Conservation (phyloP, 1,140 invertebrate species). For the Apis mellifera region DNA sequence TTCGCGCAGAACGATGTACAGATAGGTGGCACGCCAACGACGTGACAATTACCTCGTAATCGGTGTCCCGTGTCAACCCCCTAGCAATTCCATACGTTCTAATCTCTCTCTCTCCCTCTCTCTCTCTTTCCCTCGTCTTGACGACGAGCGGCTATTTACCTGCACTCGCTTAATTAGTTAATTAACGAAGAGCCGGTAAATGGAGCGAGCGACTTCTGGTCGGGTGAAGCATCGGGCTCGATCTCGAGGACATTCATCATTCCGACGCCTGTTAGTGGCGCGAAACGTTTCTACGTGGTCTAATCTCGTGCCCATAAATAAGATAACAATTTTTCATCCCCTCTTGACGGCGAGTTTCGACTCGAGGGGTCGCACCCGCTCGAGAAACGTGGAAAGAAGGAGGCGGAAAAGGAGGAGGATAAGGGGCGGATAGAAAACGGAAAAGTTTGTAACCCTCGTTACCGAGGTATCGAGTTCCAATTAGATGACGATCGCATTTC, state of each 20-base stretch:
- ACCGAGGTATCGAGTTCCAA: conserved; percentile 78
- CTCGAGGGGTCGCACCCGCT: conserved; percentile 53
- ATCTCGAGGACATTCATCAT: conserved; percentile 68
- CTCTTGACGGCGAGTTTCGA: conserved; percentile 27
- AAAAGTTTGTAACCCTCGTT: conserved; percentile 78
- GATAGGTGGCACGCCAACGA: conserved; percentile 5
- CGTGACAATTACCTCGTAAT: conserved; percentile 40
- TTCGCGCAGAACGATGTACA: conserved; percentile 9
- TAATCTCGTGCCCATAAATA: conserved; percentile 76
- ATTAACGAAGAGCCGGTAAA: conserved; percentile 51
- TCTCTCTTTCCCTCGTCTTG: conserved; percentile 8
- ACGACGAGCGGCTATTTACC: conserved; percentile 3
- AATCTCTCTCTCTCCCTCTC: not conserved
- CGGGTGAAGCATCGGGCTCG: conserved; percentile 8
- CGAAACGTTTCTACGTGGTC: conserved; percentile 58
- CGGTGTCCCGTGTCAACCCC: conserved; percentile 32
- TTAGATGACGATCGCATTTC: conserved; percentile 79
- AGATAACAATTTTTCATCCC: conserved; percentile 78
- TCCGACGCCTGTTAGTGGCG: conserved; percentile 68
- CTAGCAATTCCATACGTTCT: conserved; percentile 12
- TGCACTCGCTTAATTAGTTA: conserved; percentile 61
- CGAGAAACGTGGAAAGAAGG: conserved; percentile 30
- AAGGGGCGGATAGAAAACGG: conserved; percentile 64
- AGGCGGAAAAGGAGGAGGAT: conserved; percentile 8
- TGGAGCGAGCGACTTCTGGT: conserved; percentile 31